These are phyloP conservation scores for Polyploca ridens DNA, from an alignment of 2,888 invertebrate species.

Conservation along the genomic window DNA sequence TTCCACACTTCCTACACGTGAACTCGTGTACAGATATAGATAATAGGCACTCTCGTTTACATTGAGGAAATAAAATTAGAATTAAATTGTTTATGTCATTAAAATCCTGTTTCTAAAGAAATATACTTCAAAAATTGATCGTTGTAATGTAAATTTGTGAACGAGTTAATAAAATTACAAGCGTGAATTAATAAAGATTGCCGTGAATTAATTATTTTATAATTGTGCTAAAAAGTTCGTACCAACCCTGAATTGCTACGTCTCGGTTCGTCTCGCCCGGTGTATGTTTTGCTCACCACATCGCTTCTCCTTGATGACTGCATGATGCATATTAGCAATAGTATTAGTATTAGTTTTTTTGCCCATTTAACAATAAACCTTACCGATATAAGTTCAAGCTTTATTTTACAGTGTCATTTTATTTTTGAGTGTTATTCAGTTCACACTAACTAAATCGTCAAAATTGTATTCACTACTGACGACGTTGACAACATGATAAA, in stretches of 20 bases:
- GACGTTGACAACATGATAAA: constrained; percentile 56
- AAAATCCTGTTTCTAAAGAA: neutral
- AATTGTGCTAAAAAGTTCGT: constrained; percentile 16
- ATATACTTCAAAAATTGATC: neutral
- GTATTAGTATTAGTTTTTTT: constrained; percentile 28
- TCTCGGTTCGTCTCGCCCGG: constrained; percentile 28
- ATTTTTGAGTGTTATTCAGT: constrained; percentile 22
- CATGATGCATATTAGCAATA: constrained; percentile 39
- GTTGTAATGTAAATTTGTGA: neutral
- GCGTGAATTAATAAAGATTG: neutral
- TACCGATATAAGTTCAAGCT: constrained; percentile 25
- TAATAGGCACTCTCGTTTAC: constrained; percentile 23
- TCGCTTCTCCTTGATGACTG: constrained; percentile 44
- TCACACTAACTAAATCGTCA: constrained; percentile 38
- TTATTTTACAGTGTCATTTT: constrained; percentile 18
- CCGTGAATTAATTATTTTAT: neutral
- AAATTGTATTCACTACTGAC: constrained; percentile 49
- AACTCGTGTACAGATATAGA: constrained; percentile 48
- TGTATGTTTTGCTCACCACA: constrained; percentile 35
- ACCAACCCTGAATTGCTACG: constrained; percentile 26
- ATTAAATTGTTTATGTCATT: constrained; percentile 4
- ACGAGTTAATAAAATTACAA: neutral
- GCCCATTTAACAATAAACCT: constrained; percentile 32
- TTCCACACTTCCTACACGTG: constrained; percentile 55
- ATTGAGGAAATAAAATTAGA: constrained; percentile 8